Conservation (phyloP, 2,797 vertebrate genomes). For the Neosilurus mollespiculum region DNA sequence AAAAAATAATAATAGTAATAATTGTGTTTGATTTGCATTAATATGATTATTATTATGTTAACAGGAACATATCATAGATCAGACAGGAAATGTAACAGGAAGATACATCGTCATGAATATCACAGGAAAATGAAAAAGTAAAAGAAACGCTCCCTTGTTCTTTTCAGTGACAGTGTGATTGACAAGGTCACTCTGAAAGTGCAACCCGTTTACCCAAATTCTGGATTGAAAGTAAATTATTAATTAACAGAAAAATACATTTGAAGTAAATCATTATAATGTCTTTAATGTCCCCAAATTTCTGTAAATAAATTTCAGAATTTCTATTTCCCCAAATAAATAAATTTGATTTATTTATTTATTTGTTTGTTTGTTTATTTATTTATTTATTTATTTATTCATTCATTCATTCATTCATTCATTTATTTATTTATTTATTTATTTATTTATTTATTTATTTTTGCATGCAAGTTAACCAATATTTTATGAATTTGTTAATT, state of each 20-base stretch:
- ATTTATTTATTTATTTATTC: too few relatives aligned
- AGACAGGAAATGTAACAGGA: not conserved
- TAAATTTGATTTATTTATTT: too few relatives aligned
- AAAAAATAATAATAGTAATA: too few relatives aligned
- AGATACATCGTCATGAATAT: not conserved
- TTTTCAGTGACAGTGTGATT: not conserved
- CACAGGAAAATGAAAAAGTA: not conserved
- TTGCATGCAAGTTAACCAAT: not conserved
- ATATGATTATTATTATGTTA: not conserved
- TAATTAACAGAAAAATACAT: slow-evolving; percentile 6
- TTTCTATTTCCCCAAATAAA: too few relatives aligned
- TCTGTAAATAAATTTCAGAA: too few relatives aligned
- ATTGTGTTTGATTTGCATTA: not conserved
- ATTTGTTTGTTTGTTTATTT: too few relatives aligned
- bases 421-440: too few relatives aligned
- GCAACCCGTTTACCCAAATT: not conserved
- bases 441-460: too few relatives aligned
- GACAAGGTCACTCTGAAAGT: not conserved
- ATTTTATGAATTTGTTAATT: not conserved
- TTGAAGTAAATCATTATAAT: slow-evolving; percentile 1
- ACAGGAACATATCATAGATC: not conserved
- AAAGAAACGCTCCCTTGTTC: not conserved
- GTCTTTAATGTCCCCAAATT: not conserved
- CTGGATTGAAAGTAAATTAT: not conserved
- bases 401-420: too few relatives aligned